phyloP scores from a whole-genome alignment of 2,797 vertebrate genomes.

The Falco novaeseelandiae region DNA sequence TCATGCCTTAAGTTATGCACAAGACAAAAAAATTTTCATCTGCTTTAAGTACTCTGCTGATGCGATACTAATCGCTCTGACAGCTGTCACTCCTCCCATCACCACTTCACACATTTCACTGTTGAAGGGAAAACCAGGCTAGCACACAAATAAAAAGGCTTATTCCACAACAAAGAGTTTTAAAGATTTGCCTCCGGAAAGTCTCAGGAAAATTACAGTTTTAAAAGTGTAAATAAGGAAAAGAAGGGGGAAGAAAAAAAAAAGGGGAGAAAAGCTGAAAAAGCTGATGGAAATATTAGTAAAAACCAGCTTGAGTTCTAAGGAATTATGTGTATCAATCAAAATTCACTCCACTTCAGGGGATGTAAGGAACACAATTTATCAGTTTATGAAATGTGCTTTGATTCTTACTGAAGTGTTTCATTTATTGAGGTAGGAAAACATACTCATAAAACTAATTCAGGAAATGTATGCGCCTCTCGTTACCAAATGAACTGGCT shows the following conservation, averaged over 20 bases:
- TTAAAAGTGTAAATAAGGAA: not conserved
- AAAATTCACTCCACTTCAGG: not conserved
- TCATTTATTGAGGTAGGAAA: not conserved
- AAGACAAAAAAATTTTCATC: not conserved
- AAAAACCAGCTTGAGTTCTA: not conserved
- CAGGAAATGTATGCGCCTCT: no score
- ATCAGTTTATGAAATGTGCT: not conserved
- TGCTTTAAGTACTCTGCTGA: not conserved
- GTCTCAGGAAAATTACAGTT: not conserved
- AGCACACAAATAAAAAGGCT: not conserved
- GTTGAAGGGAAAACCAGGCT: not conserved
- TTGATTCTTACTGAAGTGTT: not conserved
- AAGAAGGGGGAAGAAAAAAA: no score
- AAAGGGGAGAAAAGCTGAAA: not conserved
- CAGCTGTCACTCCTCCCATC: not conserved
- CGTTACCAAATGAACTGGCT: fast-evolving
- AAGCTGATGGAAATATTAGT: not conserved
- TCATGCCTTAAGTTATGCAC: not conserved
- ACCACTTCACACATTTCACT: not conserved
- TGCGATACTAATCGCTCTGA: not conserved
- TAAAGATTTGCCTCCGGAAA: not conserved
- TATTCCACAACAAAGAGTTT: not conserved
- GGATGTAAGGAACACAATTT: not conserved
- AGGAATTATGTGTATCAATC: not conserved
- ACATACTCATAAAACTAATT: no score